phyloP scores from a whole-genome alignment of 2,888 invertebrate species.

The Drosophila multiciliata region DNA sequence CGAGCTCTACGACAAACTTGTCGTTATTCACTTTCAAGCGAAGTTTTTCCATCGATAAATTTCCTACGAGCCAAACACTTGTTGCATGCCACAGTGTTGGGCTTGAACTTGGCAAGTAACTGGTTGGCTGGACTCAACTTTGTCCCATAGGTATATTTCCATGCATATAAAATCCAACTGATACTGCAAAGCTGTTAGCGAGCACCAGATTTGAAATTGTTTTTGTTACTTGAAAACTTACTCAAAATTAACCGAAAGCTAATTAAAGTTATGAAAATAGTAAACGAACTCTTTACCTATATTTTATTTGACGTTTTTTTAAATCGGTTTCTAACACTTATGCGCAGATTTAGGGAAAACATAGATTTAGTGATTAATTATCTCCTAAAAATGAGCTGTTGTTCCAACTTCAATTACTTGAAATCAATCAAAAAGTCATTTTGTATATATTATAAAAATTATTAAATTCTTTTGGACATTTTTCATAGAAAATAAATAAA shows the following conservation, averaged over 20 bases:
- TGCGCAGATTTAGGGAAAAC: background rate
- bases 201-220: background rate
- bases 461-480: no score
- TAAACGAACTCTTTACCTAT: background rate
- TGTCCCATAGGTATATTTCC: constrained; percentile 24
- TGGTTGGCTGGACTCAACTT: constrained; percentile 19
- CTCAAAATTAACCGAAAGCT: background rate
- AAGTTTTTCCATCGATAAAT: constrained; percentile 76
- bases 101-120: background rate
- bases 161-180: constrained; percentile 21
- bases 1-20: constrained; percentile 58
- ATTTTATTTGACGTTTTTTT: background rate
- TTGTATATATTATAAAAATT: no score
- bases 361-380: no score
- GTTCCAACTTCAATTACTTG: background rate
- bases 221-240: background rate
- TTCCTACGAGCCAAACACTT: constrained; percentile 66
- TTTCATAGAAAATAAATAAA: no score
- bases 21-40: constrained; percentile 73
- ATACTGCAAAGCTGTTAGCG: background rate
- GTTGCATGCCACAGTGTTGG: constrained; percentile 52
- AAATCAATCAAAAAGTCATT: no score
- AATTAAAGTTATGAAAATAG: background rate
- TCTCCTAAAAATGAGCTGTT: background rate
- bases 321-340: background rate